Evolutionary conservation across 2,888 invertebrate genomes (phyloP).

Genomic region (Lasioglossum pauxillum): DNA sequence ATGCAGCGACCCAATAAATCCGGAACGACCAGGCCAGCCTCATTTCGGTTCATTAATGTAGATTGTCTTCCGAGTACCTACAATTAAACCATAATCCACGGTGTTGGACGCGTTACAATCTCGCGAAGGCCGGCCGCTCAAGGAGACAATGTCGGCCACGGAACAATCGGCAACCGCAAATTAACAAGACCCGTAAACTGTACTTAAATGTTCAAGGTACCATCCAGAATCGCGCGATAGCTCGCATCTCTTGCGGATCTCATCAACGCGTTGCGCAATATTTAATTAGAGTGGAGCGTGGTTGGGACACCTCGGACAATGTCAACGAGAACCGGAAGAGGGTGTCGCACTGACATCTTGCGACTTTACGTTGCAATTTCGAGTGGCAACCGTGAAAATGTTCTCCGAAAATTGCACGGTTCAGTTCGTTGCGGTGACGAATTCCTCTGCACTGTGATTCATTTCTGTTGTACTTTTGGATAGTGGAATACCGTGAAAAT

Average conservation of each 20-base stretch:
- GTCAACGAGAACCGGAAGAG: neutral
- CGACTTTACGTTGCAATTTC: neutral
- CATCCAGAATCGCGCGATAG: neutral
- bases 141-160: constrained; percentile 13
- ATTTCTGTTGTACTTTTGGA: too few relatives aligned
- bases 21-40: neutral
- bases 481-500: too few relatives aligned
- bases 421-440: too few relatives aligned
- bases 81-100: constrained; percentile 14
- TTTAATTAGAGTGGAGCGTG: neutral
- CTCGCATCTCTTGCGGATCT: neutral
- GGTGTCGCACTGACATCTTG: neutral
- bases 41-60: constrained; percentile 13
- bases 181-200: neutral
- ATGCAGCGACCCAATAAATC: neutral
- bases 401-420: neutral
- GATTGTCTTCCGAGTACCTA: constrained; percentile 4
- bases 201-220: neutral
- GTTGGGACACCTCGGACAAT: neutral
- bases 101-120: neutral
- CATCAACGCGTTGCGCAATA: neutral
- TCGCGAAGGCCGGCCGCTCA: constrained; percentile 1
- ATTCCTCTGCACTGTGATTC: too few relatives aligned
- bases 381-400: neutral
- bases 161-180: constrained; percentile 34